phyloP scores from a whole-genome alignment of 2,888 invertebrate genomes.

The Blera fallax region DNA sequence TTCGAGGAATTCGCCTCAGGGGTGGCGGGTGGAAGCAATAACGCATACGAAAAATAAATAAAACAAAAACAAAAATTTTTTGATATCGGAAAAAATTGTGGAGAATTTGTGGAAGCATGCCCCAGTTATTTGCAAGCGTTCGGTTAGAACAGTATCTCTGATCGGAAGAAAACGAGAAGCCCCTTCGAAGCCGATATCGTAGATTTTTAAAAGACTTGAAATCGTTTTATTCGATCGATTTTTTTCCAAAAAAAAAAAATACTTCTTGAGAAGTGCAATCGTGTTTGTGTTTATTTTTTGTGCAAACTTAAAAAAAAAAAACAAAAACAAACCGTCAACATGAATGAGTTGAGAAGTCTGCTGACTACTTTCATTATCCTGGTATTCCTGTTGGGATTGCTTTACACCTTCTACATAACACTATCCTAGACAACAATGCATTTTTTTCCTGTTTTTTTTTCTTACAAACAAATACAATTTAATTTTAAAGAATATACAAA shows the following conservation, averaged over 20 bases:
- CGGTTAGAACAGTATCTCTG: constrained; percentile 78
- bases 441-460: constrained; percentile 11
- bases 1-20: neutral
- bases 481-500: constrained; percentile 54
- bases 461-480: constrained; percentile 18
- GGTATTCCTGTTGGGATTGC: constrained; percentile 86
- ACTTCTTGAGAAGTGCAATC: neutral
- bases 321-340: constrained; percentile 74
- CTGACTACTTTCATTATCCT: constrained; percentile 88
- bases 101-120: constrained; percentile 76
- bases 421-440: constrained; percentile 75
- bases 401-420: constrained; percentile 88
- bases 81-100: constrained; percentile 74
- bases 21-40: constrained; percentile 6
- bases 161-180: constrained; percentile 24
- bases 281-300: constrained; percentile 21
- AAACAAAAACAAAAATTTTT: constrained; percentile 2
- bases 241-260: neutral
- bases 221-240: neutral
- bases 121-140: constrained; percentile 80
- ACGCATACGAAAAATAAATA: neutral
- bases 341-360: constrained; percentile 86
- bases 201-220: neutral
- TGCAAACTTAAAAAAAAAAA: neutral
- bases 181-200: constrained; percentile 2